Base-by-base conservation (phyloP, 2,888 invertebrate species). In the Ochropacha duplaris region DNA sequence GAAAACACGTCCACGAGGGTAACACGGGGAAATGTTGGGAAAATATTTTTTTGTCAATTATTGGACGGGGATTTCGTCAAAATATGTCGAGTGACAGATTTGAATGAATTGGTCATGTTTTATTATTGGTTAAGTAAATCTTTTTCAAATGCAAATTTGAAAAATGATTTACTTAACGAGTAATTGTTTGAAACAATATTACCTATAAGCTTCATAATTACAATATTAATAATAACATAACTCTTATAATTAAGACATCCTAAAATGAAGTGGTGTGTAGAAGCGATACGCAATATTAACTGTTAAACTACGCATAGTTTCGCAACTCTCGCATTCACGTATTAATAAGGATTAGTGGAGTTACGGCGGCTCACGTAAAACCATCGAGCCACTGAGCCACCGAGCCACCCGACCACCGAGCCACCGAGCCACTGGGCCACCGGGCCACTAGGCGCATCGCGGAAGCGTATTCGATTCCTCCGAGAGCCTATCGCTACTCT, bases 1-100 rank as follows among this genome's bases (percentile, higher is more conserved):
- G 72, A 79, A 82, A 85, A 84, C 79, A 81, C 74, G 71, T 69
- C 59, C 58, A 66, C 64, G 67, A 65, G 71, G 72, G 73, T 73
- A 73, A 73, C 68, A 71, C 44, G 44, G 44, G 44, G 19, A 19
- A 19, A 19, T 19, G 44, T 44, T 44, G 73, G 66, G 68, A 69
- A 72, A 71, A 44, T 44, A 44, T 44, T 44, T 19, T 44, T 44
- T 19, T 19, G 2, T 19, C n/a, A 61, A 61, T 62, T 66, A 75
- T 69, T 58, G 58, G 62, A 54, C 28, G 26, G 61, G 58, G 57
- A 60, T 44, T 44, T 44, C 44, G 16, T 44, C 44, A 16, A 44
- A 44, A 44, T 44, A 16, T 6, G 44, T 16, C 14, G 19, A 44
- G 44, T 44, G 44, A 19, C 44, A 19, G 16, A 44, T 44, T 44